These are phyloP conservation scores for Platycercus adscitus DNA, from an alignment of 2,113 vertebrate species.

Conservation along the genomic window DNA sequence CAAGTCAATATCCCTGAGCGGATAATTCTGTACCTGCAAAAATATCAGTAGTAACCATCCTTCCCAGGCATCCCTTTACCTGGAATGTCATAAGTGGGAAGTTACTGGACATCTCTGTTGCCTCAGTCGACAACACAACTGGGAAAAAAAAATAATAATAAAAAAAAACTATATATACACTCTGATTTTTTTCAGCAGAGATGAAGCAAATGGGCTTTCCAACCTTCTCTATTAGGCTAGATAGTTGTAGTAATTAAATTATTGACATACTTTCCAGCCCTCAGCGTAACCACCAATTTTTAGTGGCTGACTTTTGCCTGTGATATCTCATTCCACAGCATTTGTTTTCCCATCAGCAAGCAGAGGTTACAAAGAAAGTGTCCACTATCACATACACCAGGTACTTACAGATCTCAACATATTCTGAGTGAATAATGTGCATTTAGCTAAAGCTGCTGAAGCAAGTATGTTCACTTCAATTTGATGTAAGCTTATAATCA, in stretches of 20 bases:
- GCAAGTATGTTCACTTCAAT: neutral
- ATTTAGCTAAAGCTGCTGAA: neutral
- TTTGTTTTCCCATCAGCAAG: neutral
- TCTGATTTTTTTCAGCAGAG: neutral
- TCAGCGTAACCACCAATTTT: neutral
- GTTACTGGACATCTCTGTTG: neutral
- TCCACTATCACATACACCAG: neutral
- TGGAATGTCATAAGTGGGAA: neutral
- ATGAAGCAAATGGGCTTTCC: neutral
- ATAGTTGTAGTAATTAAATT: constrained; percentile 4
- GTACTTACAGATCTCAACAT: neutral
- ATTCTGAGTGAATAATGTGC: rapidly evolving
- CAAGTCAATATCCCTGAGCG: neutral
- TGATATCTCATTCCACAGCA: neutral
- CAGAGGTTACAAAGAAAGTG: neutral
- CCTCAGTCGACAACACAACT: neutral
- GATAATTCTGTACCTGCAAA: neutral
- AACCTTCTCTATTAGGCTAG: neutral
- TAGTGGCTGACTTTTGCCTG: neutral
- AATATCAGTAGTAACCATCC: neutral
- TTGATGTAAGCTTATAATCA: neutral
- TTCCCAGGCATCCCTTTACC: neutral
- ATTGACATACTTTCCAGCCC: neutral
- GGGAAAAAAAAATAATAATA: neutral
- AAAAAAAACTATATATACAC: neutral